Base-by-base conservation (phyloP, 2,797 vertebrate genomes). In the Triplophysa bombifrons region DNA sequence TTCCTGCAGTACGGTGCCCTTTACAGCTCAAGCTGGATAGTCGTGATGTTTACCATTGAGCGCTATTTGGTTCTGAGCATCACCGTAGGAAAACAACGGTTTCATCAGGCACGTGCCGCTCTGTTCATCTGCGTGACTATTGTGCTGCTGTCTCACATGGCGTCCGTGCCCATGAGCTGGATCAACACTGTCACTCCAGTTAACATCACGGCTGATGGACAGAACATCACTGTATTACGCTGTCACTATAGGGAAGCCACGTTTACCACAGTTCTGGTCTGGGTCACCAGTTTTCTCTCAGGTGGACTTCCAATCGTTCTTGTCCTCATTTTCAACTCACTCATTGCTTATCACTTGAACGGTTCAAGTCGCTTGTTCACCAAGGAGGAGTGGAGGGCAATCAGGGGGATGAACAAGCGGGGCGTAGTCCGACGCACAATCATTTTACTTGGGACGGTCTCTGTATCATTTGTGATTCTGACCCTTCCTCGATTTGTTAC, bases 11-110 rank as follows among this genome's bases (percentile, higher is more conserved):
- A 91, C 3, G 92, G 92, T 1, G 88, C 91, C 0, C 87, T 94
- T 67, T 93, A 90, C 87, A 92, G 92, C 83, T 94, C 93, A 22
- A 92, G 91, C 70, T 95, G 93, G 94, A 92, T 94, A 0, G 92
- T 95, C 70, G 92, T 93, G 82, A 90, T 89, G 41, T 95, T 94
- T 85, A 94, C 93, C 82, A 88, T 95, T 0, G 94, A 94, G 83
- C 93, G 94, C 12, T 93, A 91, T 86, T 86, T 92, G 2, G 93
- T 91, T n/a, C 90, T 95, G 7, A 89, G 91, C 65, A 90, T 87
- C 83, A 89, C 88, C 0, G 30, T 72, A 0, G 84, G 85, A 80
- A 90, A 85, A 69, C 89, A 85, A 80, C 88, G 88, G 70, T 86
- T 91, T 66, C 88, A 90, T 20, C 90, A 88, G 80, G 27, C 87